phyloP scores from a whole-genome alignment of 2,113 vertebrate species.

The Dasyornis broadbenti region DNA sequence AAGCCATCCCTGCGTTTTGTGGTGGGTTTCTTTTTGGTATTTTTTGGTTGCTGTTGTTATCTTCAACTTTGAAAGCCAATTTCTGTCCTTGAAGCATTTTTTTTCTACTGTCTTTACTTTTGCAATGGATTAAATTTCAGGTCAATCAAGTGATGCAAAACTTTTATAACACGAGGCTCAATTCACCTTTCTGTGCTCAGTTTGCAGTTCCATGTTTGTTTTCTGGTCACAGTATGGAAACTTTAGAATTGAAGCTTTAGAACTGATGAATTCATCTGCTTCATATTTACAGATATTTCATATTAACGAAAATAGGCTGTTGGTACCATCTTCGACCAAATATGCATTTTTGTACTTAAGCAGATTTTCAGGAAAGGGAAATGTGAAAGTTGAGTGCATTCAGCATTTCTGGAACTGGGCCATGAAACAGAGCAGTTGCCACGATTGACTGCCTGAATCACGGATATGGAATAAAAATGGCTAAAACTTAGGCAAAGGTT shows the following conservation, averaged over 20 bases:
- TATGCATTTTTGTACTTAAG: not conserved
- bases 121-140: not conserved
- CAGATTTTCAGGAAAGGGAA: constrained; percentile 6
- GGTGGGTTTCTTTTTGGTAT: not conserved
- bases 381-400: not conserved
- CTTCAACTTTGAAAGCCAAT: not conserved
- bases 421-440: not conserved
- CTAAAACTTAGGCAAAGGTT: constrained; percentile 25
- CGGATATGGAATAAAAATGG: not conserved
- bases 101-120: not conserved
- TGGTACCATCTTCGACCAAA: not conserved
- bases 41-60: not conserved
- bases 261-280: not conserved
- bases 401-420: not conserved
- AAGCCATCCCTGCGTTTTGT: not conserved
- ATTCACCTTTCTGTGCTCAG: not conserved
- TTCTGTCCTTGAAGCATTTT: not conserved
- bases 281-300: not conserved
- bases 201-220: not conserved
- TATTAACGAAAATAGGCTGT: not conserved
- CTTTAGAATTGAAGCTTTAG: not conserved
- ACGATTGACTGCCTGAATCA: not conserved
- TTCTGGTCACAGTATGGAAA: not conserved
- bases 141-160: not conserved
- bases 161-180: not conserved